phyloP scores from a whole-genome alignment of 1,140 invertebrate genomes.

The Nautilus pompilius region DNA sequence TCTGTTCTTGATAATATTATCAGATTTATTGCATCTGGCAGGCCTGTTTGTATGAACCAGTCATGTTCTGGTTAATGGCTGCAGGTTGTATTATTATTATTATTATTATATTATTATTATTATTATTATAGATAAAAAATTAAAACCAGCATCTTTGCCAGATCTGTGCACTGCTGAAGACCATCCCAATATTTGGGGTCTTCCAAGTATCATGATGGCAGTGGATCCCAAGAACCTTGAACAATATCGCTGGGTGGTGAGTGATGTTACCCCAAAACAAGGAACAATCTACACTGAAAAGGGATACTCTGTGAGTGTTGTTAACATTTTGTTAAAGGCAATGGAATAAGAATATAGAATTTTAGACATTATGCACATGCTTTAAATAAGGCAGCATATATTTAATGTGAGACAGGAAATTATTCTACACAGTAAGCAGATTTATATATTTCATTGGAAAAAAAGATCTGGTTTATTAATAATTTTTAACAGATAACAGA shows the following conservation, averaged over 20 bases:
- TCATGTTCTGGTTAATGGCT: too few species aligned
- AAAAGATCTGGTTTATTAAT: neutral
- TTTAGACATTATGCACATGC: neutral
- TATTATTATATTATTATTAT: neutral
- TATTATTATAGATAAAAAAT: constrained; percentile 24
- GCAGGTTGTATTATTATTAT: neutral
- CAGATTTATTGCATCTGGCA: too few species aligned
- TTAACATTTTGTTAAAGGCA: neutral
- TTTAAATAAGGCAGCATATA: neutral
- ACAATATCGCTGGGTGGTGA: constrained; percentile 40
- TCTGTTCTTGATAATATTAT: too few species aligned
- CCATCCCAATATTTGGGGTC: constrained; percentile 32
- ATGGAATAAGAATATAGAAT: neutral
- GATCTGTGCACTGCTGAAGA: constrained; percentile 32
- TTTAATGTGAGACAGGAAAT: neutral
- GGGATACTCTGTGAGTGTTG: constrained; percentile 37
- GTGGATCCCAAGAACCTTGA: constrained; percentile 27
- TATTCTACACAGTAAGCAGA: neutral
- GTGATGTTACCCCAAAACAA: constrained; percentile 36
- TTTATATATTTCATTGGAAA: neutral
- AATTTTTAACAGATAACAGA: neutral
- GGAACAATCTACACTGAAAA: constrained; percentile 27
- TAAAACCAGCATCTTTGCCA: constrained; percentile 32
- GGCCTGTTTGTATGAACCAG: too few species aligned
- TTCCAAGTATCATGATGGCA: constrained; percentile 32